Percentiles rank a stretch among this genome's conserved stretches.
Conservation (phyloP, 2,797 vertebrate species). For the Eremophila alpestris region DNA sequence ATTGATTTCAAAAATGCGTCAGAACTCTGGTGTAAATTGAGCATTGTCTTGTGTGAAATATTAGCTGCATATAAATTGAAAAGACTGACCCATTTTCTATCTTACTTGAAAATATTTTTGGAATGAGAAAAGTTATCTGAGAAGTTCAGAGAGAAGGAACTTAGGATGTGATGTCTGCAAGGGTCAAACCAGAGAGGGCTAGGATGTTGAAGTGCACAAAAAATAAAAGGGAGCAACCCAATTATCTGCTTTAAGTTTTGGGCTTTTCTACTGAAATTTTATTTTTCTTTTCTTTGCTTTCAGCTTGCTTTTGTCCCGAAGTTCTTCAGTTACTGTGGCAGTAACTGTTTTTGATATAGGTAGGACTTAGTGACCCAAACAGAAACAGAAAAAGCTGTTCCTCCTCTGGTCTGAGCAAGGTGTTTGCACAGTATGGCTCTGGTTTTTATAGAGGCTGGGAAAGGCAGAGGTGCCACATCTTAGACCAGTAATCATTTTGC, state of each 20-base stretch:
- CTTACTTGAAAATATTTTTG: neutral
- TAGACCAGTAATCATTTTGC: neutral
- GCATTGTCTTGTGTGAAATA: neutral
- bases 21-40: neutral
- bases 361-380: neutral
- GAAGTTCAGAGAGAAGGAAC: neutral
- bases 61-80: neutral
- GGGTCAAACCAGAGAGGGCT: neutral
- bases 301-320: neutral
- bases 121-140: neutral
- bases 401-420: neutral
- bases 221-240: neutral
- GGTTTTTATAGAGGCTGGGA: neutral
- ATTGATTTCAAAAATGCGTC: neutral
- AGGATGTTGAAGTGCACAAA: neutral
- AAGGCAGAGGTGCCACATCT: neutral
- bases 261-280: neutral
- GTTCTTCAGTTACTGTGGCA: neutral
- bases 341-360: neutral
- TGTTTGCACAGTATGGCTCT: neutral
- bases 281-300: neutral
- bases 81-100: neutral
- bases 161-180: neutral
- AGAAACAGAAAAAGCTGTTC: neutral
- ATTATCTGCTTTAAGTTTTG: neutral